These are phyloP conservation scores for Bradysia coprophila DNA, from an alignment of 1,140 invertebrate species.

Conservation along the genomic window DNA sequence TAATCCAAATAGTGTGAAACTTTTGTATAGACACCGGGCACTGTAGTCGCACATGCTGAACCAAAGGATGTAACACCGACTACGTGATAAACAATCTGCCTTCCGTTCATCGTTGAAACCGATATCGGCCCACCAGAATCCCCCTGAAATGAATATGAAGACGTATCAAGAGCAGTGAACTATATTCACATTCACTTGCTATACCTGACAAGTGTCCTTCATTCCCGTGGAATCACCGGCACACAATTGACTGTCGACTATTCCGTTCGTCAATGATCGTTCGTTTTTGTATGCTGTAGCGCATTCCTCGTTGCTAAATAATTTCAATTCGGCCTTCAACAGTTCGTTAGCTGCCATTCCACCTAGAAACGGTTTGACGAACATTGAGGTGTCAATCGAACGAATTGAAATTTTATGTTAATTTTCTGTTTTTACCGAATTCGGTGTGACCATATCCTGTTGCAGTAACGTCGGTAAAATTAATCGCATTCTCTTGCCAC, in stretches of 20 bases:
- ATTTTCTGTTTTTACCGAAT: no score
- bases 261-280: slow-evolving; percentile 24
- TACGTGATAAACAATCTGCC: slow-evolving; percentile 12
- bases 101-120: slow-evolving; percentile 9
- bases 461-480: slow-evolving; percentile 16
- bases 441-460: slow-evolving; percentile 31
- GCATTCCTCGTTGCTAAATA: slow-evolving; percentile 15
- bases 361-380: no score
- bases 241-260: slow-evolving; percentile 35
- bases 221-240: slow-evolving; percentile 29
- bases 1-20: slow-evolving; percentile 14
- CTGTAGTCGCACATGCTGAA: slow-evolving; percentile 8
- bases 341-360: slow-evolving; percentile 24
- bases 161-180: not conserved
- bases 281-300: slow-evolving; percentile 8
- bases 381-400: no score
- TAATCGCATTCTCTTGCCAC: slow-evolving; percentile 11
- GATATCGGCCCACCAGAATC: slow-evolving; percentile 17
- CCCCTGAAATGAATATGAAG: not conserved
- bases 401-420: no score
- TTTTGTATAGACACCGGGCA: slow-evolving; percentile 17
- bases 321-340: slow-evolving; percentile 27
- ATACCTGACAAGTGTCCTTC: slow-evolving; percentile 22
- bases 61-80: slow-evolving; percentile 17
- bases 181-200: not conserved